Evolutionary conservation across 2,797 vertebrate genomes (phyloP).

Genomic region (Dermochelys coriacea): DNA sequence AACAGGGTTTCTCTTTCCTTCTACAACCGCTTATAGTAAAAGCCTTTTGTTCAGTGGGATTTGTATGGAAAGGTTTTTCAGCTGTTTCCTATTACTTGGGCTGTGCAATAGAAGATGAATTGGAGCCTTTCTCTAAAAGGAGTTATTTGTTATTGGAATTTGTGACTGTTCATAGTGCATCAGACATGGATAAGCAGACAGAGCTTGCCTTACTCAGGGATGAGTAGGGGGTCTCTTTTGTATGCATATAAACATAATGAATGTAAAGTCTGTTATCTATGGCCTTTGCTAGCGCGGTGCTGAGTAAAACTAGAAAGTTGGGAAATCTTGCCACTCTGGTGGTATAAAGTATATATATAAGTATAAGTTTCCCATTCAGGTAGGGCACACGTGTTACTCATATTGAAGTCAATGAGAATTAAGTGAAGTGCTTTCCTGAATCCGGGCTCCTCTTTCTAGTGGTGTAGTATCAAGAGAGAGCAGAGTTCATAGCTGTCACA

Average conservation of each 20-base stretch:
- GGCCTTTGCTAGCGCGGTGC: not conserved
- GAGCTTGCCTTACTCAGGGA: not conserved
- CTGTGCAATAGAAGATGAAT: slow-evolving; percentile 36
- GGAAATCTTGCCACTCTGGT: not conserved
- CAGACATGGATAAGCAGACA: not conserved
- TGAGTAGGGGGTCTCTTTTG: not conserved
- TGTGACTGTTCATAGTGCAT: not conserved
- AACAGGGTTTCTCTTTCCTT: not conserved
- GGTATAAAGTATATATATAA: too few relatives aligned
- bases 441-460: not conserved
- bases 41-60: not conserved
- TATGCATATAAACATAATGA: not conserved
- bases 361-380: not conserved
- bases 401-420: not conserved
- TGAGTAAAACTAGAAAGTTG: not conserved
- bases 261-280: not conserved
- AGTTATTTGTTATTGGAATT: slow-evolving; percentile 2
- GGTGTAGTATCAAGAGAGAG: not conserved
- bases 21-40: not conserved
- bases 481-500: not conserved
- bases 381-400: not conserved
- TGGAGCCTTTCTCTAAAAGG: not conserved
- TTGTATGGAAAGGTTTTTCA: not conserved
- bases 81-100: slow-evolving; percentile 23
- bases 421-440: not conserved